phyloP scores from a whole-genome alignment of 92 coral and sea anemone species.

The Porites rus region DNA sequence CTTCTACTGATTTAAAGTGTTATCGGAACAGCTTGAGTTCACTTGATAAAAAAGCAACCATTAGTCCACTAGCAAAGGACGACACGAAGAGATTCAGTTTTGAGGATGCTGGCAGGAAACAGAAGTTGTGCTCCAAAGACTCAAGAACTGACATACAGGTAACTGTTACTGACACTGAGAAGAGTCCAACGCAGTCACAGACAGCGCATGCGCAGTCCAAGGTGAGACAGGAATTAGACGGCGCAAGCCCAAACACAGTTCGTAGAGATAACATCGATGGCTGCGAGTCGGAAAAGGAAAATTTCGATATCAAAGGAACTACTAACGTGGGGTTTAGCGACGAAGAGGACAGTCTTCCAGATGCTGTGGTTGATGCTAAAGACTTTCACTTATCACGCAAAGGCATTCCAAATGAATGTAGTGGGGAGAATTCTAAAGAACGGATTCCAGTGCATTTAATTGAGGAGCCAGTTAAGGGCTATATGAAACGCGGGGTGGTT shows the following conservation, averaged over 20 bases:
- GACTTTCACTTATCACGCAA: neutral
- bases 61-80: conserved; percentile 27
- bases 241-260: neutral
- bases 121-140: neutral
- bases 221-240: neutral
- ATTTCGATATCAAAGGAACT: conserved; percentile 5
- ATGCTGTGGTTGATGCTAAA: neutral
- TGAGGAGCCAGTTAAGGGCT: neutral
- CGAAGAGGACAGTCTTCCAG: conserved; percentile 5
- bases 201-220: neutral
- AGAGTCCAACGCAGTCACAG: neutral
- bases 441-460: neutral
- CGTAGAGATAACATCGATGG: conserved; percentile 41
- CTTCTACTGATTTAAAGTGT: conserved; percentile 58
- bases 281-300: conserved; percentile 24
- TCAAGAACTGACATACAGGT: neutral
- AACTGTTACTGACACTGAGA: conserved; percentile 1
- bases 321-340: conserved; percentile 31
- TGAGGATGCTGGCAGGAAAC: neutral
- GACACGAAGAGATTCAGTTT: conserved; percentile 26
- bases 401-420: too few relatives aligned
- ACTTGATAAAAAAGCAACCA: conserved; percentile 9
- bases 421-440: neutral
- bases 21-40: neutral
- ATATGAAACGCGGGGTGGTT: too few relatives aligned